Percentiles rank a stretch among this genome's conserved stretches.
These are phyloP conservation scores for Clostera curtula DNA, from an alignment of 2,888 invertebrate species.

Conservation along the genomic window DNA sequence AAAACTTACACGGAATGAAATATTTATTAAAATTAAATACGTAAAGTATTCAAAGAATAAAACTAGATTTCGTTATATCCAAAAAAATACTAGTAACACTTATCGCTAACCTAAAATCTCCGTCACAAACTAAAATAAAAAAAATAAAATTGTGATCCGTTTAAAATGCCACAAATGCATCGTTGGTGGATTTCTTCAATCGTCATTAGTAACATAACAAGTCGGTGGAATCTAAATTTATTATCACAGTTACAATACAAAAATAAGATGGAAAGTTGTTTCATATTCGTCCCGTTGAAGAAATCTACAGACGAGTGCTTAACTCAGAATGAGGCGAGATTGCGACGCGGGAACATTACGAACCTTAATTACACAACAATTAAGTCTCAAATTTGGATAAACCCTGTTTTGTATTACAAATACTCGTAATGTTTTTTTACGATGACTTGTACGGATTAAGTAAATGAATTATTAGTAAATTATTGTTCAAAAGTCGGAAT, in stretches of 20 bases:
- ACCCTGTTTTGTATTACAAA: too few species aligned
- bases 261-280: constrained; percentile 59
- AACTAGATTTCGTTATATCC: constrained; percentile 42
- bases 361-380: too few species aligned
- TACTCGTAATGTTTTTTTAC: too few species aligned
- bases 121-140: constrained; percentile 53
- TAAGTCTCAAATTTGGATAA: too few species aligned
- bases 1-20: constrained; percentile 70
- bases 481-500: too few species aligned
- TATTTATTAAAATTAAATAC: constrained; percentile 63
- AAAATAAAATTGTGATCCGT: constrained; percentile 59
- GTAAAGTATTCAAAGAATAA: constrained; percentile 64
- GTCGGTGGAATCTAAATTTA: constrained; percentile 71
- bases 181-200: constrained; percentile 67
- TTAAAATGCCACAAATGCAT: constrained; percentile 43
- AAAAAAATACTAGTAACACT: constrained; percentile 47
- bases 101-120: constrained; percentile 48
- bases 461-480: too few species aligned
- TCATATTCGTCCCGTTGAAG: constrained; percentile 59
- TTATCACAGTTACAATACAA: constrained; percentile 73
- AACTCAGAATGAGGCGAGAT: constrained; percentile 23
- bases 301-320: constrained; percentile 63
- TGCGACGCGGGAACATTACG: too few species aligned
- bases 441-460: too few species aligned
- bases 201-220: constrained; percentile 50